Evolutionary conservation across 2,888 invertebrate species (phyloP).

Genomic region (Chrysomela aeneicollis): DNA sequence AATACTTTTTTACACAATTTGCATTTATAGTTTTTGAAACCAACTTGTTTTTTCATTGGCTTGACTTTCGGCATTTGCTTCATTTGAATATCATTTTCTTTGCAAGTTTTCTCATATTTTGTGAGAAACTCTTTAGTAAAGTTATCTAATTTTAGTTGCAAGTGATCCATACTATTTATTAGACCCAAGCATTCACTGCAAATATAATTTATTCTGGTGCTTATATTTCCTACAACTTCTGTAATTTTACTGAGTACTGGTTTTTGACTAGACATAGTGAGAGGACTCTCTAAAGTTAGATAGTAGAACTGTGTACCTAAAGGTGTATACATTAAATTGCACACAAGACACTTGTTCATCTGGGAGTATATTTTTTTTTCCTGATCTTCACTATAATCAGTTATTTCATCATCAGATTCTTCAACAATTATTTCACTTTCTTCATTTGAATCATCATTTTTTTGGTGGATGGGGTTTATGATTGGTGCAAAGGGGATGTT

Average conservation of each 20-base stretch:
- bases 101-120: conserved; percentile 52
- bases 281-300: conserved; percentile 54
- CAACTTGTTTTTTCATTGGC: conserved; percentile 32
- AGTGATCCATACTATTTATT: conserved; percentile 59
- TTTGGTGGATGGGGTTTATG: conserved; percentile 45
- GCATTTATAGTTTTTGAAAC: conserved; percentile 47
- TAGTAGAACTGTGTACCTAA: conserved; percentile 57
- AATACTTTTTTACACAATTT: conserved; percentile 54
- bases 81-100: conserved; percentile 38
- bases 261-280: conserved; percentile 58
- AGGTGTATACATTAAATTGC: conserved; percentile 54
- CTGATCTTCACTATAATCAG: conserved; percentile 51
- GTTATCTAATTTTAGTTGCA: conserved; percentile 56
- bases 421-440: conserved; percentile 60
- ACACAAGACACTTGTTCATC: conserved; percentile 55
- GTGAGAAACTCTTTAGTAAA: conserved; percentile 52
- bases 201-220: conserved; percentile 50
- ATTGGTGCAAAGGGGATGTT: conserved; percentile 35
- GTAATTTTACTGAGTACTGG: conserved; percentile 54
- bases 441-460: conserved; percentile 54
- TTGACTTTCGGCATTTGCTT: conserved; percentile 24
- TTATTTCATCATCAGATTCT: conserved; percentile 57
- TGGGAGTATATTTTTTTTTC: conserved; percentile 43
- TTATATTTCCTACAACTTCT: conserved; percentile 48
- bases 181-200: conserved; percentile 59